Evolutionary conservation across 1,140 invertebrate species (phyloP).

Genomic region (Drosophila leontia): DNA sequence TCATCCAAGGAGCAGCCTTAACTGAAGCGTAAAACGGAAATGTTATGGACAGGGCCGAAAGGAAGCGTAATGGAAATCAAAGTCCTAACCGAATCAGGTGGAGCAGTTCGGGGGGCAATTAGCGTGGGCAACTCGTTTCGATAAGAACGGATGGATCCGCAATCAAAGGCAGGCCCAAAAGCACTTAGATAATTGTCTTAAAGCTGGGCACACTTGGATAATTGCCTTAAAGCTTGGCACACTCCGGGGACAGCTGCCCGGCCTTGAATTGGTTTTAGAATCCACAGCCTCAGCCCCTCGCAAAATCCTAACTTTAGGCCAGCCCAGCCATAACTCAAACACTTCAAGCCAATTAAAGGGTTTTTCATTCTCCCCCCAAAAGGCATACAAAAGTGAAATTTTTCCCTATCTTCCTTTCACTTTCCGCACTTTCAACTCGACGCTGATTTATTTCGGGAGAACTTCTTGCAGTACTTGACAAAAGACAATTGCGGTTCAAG

Average conservation of each 20-base stretch:
- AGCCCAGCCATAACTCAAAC: conserved; percentile 25
- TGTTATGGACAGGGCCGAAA: conserved; percentile 63
- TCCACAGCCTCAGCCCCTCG: background rate
- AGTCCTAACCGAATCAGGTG: conserved; percentile 56
- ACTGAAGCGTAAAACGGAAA: conserved; percentile 75
- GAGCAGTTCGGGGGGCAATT: conserved; percentile 45
- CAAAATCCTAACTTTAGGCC: conserved; percentile 4
- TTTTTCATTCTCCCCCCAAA: conserved; percentile 12
- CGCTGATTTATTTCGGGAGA: conserved; percentile 41
- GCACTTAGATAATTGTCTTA: conserved; percentile 83
- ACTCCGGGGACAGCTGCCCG: conserved; percentile 20
- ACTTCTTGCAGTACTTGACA: conserved; percentile 47
- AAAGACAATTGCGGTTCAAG: conserved; percentile 57
- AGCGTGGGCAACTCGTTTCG: conserved; percentile 44
- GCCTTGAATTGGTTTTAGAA: background rate
- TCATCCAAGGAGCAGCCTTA: conserved; percentile 29
- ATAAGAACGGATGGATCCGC: conserved; percentile 50
- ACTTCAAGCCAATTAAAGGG: conserved; percentile 61
- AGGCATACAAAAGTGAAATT: background rate
- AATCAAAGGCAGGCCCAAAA: conserved; percentile 64
- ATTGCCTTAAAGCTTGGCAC: conserved; percentile 29
- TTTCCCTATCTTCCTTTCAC: conserved; percentile 36
- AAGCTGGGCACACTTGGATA: conserved; percentile 50
- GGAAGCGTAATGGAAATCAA: conserved; percentile 77
- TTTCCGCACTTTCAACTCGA: conserved; percentile 28